Evolutionary conservation across 2,888 invertebrate genomes (phyloP), one percentile per base, ranked within the genome.

Genomic region (Phrixothrix hirtus): DNA sequence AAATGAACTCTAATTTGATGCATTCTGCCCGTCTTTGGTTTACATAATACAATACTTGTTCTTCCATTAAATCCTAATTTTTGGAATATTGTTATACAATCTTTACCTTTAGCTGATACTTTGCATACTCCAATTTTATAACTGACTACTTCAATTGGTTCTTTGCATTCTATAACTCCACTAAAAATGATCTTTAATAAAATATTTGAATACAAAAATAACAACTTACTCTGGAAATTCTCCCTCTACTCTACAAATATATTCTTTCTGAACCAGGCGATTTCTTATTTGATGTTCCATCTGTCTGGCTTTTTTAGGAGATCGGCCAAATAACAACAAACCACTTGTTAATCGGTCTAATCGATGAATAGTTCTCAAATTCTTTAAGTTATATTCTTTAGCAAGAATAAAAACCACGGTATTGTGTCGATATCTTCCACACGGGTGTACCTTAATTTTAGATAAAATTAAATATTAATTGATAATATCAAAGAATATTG

Each of bases 1-100:
- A 98, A 83, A 77, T 99, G 99, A 17, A 99, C 96, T 59, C 99
- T 83, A 65, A 99, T 99, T 79, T 99, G 99, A 76, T 99, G 99
- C 88, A 98, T 99, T 57, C 99, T 81, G 1, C 99, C 99, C 1
- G 98, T 98, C 70, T 90, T 88, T 1, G 98, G 98, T 70, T 88
- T 87, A 79, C 96, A 97, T 25, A 91, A 82, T 5, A 99, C 95
- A 16, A 97, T 91, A 70, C 97, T 97, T 0, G 93, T 90, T 69
- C 86, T 88, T 1, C 88, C 87, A 76, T 96, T 93, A 78, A 82
- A 94, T 17, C 92, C 92, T 42, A 98, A 78, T 69, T 91, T 85
- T 74, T 92, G 87, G 81, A 98, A 99, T 58, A 87, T 85, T 0
- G 97, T 98, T 6, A 86, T 84, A 71, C 95, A 94, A 68, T 91